A percentile compares a stretch with the other conserved stretches of the same genome.
Evolutionary conservation across 2,113 vertebrate species (phyloP).

Genomic region (Neomonachus schauinslandi): DNA sequence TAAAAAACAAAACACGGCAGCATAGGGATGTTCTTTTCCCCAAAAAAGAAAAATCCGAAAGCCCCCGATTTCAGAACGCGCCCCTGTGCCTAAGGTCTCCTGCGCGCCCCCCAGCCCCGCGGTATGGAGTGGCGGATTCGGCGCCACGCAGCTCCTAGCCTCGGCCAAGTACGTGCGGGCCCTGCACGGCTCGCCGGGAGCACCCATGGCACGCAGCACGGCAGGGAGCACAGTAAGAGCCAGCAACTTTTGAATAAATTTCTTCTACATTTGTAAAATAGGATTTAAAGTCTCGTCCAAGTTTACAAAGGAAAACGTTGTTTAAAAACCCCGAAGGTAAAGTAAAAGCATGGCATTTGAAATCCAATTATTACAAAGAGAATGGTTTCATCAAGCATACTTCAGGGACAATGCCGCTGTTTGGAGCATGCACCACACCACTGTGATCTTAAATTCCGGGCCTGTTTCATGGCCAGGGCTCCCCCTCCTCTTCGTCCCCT

Average conservation of each 20-base stretch:
- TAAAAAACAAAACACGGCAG: background rate
- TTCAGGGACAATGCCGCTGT: constrained; percentile 76
- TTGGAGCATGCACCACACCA: constrained; percentile 80
- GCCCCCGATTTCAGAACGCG: constrained; percentile 81
- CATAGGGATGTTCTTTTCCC: background rate
- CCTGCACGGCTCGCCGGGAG: background rate
- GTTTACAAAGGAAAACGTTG: constrained; percentile 80
- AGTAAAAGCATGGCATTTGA: constrained; percentile 83
- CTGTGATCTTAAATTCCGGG: constrained; percentile 72
- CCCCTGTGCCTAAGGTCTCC: constrained; percentile 53
- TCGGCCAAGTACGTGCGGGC: background rate
- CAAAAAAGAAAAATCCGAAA: constrained; percentile 24
- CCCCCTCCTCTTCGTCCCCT: constrained; percentile 40
- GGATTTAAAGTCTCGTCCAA: constrained; percentile 81
- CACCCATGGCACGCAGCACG: fast-evolving
- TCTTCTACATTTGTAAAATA: constrained; percentile 83
- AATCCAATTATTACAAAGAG: constrained; percentile 79
- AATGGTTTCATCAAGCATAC: constrained; percentile 74
- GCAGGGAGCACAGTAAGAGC: constrained; percentile 61
- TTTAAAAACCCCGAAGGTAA: constrained; percentile 83
- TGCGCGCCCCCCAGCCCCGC: too few relatives aligned
- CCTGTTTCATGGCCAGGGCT: constrained; percentile 54
- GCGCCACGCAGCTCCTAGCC: background rate
- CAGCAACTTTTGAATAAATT: constrained; percentile 77
- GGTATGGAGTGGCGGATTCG: fast-evolving